Conservation (phyloP, 2,797 vertebrate genomes). For the Silurus aristotelis region DNA sequence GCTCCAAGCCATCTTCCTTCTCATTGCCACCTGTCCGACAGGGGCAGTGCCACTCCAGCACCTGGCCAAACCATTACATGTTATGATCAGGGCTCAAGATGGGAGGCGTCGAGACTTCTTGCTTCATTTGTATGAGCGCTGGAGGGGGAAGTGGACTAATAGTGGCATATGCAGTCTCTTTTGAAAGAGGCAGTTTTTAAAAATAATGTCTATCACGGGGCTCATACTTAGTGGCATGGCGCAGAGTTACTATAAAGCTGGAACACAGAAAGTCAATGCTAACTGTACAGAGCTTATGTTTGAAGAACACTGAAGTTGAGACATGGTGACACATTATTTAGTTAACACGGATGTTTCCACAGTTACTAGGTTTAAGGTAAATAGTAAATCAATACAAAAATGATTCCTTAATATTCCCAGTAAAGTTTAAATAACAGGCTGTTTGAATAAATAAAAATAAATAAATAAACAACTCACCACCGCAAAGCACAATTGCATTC, state of each 20-base stretch:
- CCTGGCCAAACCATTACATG: slow-evolving; percentile 73
- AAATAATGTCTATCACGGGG: slow-evolving; percentile 26
- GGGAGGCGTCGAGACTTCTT: slow-evolving; percentile 67
- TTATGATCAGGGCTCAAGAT: slow-evolving; percentile 73
- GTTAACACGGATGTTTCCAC: neutral
- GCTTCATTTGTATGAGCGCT: slow-evolving; percentile 64
- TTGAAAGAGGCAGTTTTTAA: slow-evolving; percentile 46
- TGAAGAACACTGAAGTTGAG: neutral
- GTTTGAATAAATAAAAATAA: neutral
- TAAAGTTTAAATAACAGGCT: neutral
- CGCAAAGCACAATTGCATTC: neutral
- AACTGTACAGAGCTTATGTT: neutral
- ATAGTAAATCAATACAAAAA: neutral
- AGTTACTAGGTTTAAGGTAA: neutral
- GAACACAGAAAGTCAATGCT: slow-evolving; percentile 1
- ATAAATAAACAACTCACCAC: neutral
- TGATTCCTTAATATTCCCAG: neutral
- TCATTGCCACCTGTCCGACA: slow-evolving; percentile 75
- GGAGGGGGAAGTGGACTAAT: slow-evolving; percentile 58
- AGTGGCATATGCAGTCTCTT: slow-evolving; percentile 63
- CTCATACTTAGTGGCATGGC: slow-evolving; percentile 13
- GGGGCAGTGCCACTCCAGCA: slow-evolving; percentile 76
- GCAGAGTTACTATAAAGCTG: slow-evolving; percentile 23
- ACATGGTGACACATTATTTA: neutral
- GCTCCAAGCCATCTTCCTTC: slow-evolving; percentile 68